Base-by-base conservation (phyloP, 92 coral and sea anemone species). In the Epizoanthus ramosus region DNA sequence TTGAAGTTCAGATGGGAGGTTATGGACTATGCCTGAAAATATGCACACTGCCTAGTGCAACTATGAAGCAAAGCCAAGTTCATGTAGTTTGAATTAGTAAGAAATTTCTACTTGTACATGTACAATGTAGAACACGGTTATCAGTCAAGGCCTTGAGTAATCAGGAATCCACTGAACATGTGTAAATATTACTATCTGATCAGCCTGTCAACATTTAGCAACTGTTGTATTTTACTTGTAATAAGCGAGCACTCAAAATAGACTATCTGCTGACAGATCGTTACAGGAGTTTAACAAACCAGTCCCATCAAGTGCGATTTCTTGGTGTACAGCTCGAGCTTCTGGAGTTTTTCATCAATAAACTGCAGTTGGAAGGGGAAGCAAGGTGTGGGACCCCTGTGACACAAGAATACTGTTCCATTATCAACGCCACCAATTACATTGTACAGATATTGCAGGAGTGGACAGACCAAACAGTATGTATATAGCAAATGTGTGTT, bases 381-480 rank as follows among this genome's bases (percentile, higher is more conserved):
- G 90, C 90, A 73, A 76, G 80, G 45, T 85, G 86, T 17, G 60
- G 71, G 45, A 74, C 73, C 56, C 95, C 98, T 1, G 74, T 92
- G 25, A 87, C 89, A 14, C 86, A 82, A 24, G 85, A 89, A 66
- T 96, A 88, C 79, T 87, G 92, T 33, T 96, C 98, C 33, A 95
- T 96, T 56, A 64, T 92, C 54, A 96, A 96, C 67, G 90, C 98
- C 14, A 87, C 97, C 52, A 85, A 89, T 63, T 94, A 92, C 88
- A 81, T 89, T 50, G 90, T 80, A 21, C 87, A 88, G 59, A 79
- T 96, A 73, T 85, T 96, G 31, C 97, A 94, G 79, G 99, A 94
- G 63, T 96, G 99, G 99, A 85, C 92, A n/a, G 99, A 96, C 28
- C 99, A 96, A 83, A 76, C 93, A 80, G 99, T 96, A 82, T 5